Evolutionary conservation across 2,797 vertebrate species (phyloP), one percentile per base, ranked within the genome.

Genomic region (Gambusia yucatana): DNA sequence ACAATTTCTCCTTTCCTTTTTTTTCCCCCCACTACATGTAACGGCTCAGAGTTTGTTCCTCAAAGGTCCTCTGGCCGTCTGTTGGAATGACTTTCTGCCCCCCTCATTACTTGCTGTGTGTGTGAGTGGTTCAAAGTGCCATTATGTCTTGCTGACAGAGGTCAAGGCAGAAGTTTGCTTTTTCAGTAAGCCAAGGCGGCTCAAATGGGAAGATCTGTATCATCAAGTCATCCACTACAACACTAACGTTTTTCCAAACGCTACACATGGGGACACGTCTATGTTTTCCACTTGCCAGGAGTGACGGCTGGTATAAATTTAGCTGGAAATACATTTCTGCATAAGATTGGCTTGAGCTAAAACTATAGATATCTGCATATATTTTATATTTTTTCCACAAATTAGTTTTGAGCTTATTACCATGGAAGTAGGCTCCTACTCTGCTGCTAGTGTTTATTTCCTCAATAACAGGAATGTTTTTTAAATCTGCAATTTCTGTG

Each of bases 1-100:
- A 57, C 75, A 33, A 59, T 69, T 46, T 77, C 79, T 75, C 28
- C 72, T 71, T 43, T 46, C 43, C 48, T 43, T 28, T 55, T 70
- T 70, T 76, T 39, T 1, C 33, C 80, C 52, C 50, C 52, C 91
- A 91, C 91, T 93, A 80, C 89, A 80, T 93, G 91, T 92, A 6
- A 22, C 13, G 8, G 71, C 46, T 33, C 71, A 50, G 47, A n/a
- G 30, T 33, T 33, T 50, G 46, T 48, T 52, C 22, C 33, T 73
- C 47, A 52, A 36, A 52, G 33, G 39, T 69, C 79, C 79, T 82
- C 75, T 69, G 74, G 73, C 74, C 14, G 20, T 47, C 82, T 90
- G 86, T 91, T 90, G 85, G 87, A 91, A 86, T 75, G 81, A 82
- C 87, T 81, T 87, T 88, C 76, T 84, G 78, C 79, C 73, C 80